Evolutionary conservation across 2,797 vertebrate species (phyloP), one percentile per base, ranked within the genome.

Genomic region (Passerculus sandwichensis): DNA sequence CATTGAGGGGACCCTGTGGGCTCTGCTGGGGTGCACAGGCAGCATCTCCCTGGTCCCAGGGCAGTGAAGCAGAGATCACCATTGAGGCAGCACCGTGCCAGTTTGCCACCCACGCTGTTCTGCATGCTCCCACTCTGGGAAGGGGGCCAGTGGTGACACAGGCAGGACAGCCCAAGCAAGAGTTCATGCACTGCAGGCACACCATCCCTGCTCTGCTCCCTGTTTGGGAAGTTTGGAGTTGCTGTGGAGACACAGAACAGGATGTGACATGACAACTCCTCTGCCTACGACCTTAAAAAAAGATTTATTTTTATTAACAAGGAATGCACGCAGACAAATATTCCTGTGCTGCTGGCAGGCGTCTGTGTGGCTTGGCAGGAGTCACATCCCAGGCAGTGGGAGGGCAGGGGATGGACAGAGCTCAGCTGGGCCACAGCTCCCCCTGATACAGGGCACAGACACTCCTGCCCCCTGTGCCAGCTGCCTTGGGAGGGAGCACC

Each of bases 81-180:
- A 1, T 15, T 12, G 2, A 21, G 62, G 10, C 15, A 32, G 36
- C 48, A 10, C 0, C 0, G 0, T 4, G 62, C 9, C 25, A 1
- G 8, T 36, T 17, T 23, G 51, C 21, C 50, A 10, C 1, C 1
- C 14, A 4, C 2, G 3, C 56, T 11, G 13, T 2, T 32, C 56
- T 7, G 8, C 9, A 1, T 1, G 3, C 15, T 44, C n/a, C 66
- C 6, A 10, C 13, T 30, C 20, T 12, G 9, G 60, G 61, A 27
- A 26, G 1, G 1, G 6, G 18, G 27, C 78, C 22, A 51, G 64
- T 1, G 13, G 23, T 26, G 67, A 66, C 60, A 66, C 40, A 60
- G 45, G 18, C 8, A 2, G 60, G n/a, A 10, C 1, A 7, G 38
- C 2, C 6, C 27, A 2, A 7, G 57, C 27, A 2, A 7, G 57